Evolutionary conservation across 1,140 invertebrate genomes (phyloP), one percentile per base, ranked within the genome.

Genomic region (Drosophila seguyi): DNA sequence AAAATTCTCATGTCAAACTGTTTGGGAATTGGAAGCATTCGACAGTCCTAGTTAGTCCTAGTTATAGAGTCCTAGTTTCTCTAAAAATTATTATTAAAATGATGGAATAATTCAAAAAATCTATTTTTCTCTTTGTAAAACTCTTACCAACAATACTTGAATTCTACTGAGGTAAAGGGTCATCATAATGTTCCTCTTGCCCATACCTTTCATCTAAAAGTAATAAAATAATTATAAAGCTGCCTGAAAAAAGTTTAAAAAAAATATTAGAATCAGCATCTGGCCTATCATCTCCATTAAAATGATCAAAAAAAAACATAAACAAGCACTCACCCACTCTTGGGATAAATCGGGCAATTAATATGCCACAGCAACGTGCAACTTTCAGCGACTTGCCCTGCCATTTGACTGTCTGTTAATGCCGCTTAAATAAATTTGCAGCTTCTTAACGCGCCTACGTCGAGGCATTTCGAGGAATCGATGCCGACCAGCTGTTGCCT

Each of bases 361-460:
- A 73, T 72, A 72, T 72, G 69, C 69, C 69, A 59, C 20, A 29
- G 22, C 34, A 50, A 44, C 44, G 66, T 62, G 76, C 56, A 78
- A 78, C 74, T 80, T 80, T 73, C 63, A 71, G 55, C 58, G 68
- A 65, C 44, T 80, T 60, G 75, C 59, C 65, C 63, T 44, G 75
- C 79, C 79, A 86, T 66, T 87, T 79, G 82, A 80, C 75, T 83
- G 83, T 87, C 83, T 87, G 83, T 84, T 87, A 84, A 84, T 87
- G 76, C 76, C 65, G 34, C 84, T 68, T 61, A 87, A 88, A 87
- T 73, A 88, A 84, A 88, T 87, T 69, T 59, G 58, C 67, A 75
- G 57, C 63, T 45, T 66, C 65, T 63, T 69, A 80, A 61, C 47
- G 14, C 73, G 20, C 36, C 50, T 18, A 52, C 48, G 22, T 41